Conservation (phyloP, 30 jellyfish, hydroid and myxozoan species). For the Phacellophora camtschatica region DNA sequence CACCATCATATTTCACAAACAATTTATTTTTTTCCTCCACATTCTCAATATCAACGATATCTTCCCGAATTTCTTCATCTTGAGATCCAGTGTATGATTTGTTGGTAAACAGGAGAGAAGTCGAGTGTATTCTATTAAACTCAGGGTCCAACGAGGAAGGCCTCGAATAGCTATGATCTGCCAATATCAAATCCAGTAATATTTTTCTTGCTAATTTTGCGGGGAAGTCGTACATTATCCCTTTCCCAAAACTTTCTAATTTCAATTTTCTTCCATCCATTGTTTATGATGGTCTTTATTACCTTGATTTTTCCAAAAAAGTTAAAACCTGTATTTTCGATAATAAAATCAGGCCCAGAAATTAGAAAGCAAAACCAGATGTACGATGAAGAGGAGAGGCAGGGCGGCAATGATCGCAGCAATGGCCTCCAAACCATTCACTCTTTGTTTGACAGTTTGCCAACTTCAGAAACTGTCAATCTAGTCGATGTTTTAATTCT, state of each 20-base stretch:
- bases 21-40: not conserved
- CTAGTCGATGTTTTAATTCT: too few species aligned
- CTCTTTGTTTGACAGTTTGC: too few species aligned
- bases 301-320: too few species aligned
- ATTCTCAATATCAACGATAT: slow-evolving; percentile 40
- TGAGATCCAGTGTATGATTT: not conserved
- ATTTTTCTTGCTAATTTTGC: slow-evolving; percentile 6
- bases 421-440: too few species aligned
- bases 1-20: slow-evolving; percentile 59
- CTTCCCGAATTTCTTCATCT: not conserved
- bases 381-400: too few species aligned
- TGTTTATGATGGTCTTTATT: too few species aligned
- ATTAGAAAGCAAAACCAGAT: too few species aligned
- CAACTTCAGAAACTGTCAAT: too few species aligned
- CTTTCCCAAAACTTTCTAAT: slow-evolving; percentile 11
- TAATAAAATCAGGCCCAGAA: too few species aligned
- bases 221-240: slow-evolving; percentile 21
- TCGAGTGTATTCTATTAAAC: slow-evolving; percentile 63
- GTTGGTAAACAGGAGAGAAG: slow-evolving; percentile 36
- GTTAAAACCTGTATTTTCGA: too few species aligned
- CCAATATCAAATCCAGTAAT: slow-evolving; percentile 46
- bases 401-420: too few species aligned
- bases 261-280: slow-evolving; percentile 20
- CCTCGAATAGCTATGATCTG: slow-evolving; percentile 73
- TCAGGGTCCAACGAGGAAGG: slow-evolving; percentile 80